A percentile compares a stretch with the other conserved stretches of the same genome.
phyloP scores from a whole-genome alignment of 2,888 invertebrate species.

The Lycophotia porphyrea region DNA sequence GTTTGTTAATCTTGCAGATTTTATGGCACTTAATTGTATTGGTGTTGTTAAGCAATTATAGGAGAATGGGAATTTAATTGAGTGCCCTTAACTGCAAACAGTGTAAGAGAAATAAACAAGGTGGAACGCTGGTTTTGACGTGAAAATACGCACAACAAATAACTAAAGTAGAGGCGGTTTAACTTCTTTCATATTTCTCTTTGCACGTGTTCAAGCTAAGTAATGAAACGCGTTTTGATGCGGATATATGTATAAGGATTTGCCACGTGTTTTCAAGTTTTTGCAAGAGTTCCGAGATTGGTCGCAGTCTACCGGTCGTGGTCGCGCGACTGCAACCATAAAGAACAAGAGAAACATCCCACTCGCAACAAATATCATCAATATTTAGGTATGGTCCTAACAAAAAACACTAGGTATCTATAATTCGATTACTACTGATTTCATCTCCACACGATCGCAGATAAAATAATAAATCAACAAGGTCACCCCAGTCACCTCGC shows the following conservation, averaged over 20 bases:
- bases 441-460: constrained; percentile 71
- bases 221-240: constrained; percentile 27
- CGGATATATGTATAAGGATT: constrained; percentile 20
- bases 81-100: constrained; percentile 38
- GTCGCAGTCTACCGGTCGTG: constrained; percentile 38
- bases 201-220: constrained; percentile 16
- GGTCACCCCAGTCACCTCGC: constrained; percentile 77
- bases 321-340: constrained; percentile 26
- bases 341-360: constrained; percentile 34
- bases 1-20: constrained; percentile 47
- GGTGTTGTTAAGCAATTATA: constrained; percentile 33
- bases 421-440: constrained; percentile 71
- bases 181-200: constrained; percentile 24
- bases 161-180: constrained; percentile 24
- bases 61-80: constrained; percentile 48
- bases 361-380: constrained; percentile 61
- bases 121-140: constrained; percentile 20
- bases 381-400: constrained; percentile 57
- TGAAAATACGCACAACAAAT: constrained; percentile 37
- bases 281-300: constrained; percentile 33
- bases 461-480: constrained; percentile 74
- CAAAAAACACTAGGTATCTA: constrained; percentile 60
- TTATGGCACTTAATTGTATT: constrained; percentile 39
- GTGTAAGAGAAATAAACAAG: constrained; percentile 30
- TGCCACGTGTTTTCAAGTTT: constrained; percentile 47